Base-by-base conservation (phyloP, 1,140 invertebrate species). In the Trichonephila clavata region DNA sequence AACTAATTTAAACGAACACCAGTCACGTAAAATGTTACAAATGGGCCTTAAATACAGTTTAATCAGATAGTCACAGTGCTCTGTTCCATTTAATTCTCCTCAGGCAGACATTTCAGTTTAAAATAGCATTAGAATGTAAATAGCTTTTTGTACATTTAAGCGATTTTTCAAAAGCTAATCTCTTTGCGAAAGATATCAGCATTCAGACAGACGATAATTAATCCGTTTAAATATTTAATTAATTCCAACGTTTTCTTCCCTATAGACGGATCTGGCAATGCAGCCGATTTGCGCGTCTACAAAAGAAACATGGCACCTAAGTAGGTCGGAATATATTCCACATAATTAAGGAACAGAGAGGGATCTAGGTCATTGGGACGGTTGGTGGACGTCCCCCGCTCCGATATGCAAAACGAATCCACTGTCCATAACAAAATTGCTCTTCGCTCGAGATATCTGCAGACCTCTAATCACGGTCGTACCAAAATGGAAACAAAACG, bases 371-470 rank as follows among this genome's bases (percentile, higher is more conserved):
- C 90, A 92, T 16, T 21, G 60, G 32, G 8, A 60, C 90, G 43
- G 50, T 92, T 92, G 60, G 90, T 59, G 60, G 27, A 92, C 32
- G 39, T 68, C 59, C 80, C 90, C 90, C 43, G 18, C 8, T 27
- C 6, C 59, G 10, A 18, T 84, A 92, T 84, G 90, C 90, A 84
- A 84, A 90, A 81, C 57, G 87, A 84, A 89, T 24, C 39, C 87
- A 59, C 32, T 21, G 39, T 89, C 65, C 87, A 89, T 60, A 57
- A 14, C 90, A 16, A 92, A 92, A 92, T 86, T 84, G 90, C 60
- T 92, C 60, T 77, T 65, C 90, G 90, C 90, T 92, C 80, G 43
- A 92, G 61, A 50, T 71, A 90, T 50, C 27, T 65, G 39, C 80
- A 61, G 57, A 90, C 90, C 80, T 84, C 90, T 84, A 84, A 84